phyloP scores from a whole-genome alignment of 2,888 invertebrate species.

The Anthoptus insignis region DNA sequence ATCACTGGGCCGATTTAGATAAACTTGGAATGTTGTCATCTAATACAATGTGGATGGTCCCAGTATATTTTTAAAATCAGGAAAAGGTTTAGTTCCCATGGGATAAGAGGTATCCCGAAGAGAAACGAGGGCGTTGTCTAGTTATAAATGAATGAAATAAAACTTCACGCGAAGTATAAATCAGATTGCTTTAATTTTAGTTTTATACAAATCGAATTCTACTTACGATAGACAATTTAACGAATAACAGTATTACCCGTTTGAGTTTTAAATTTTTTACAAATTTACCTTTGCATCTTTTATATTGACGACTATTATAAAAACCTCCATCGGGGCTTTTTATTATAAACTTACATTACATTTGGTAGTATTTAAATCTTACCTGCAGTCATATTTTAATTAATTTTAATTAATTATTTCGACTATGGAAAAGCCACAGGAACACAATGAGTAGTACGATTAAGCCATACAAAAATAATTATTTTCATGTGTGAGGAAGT shows the following conservation, averaged over 20 bases:
- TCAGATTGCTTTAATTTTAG: slow-evolving; percentile 87
- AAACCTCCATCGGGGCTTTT: slow-evolving; percentile 85
- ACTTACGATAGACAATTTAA: slow-evolving; percentile 86
- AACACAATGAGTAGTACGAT: slow-evolving; percentile 73
- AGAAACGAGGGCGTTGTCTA: too few species aligned
- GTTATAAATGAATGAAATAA: slow-evolving; percentile 68
- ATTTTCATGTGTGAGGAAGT: slow-evolving; percentile 43
- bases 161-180: slow-evolving; percentile 80
- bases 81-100: too few species aligned
- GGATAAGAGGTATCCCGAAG: too few species aligned
- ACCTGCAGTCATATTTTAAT: slow-evolving; percentile 79
- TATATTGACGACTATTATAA: slow-evolving; percentile 79
- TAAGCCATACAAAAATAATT: slow-evolving; percentile 55
- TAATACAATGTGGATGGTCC: too few species aligned
- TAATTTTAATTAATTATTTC: slow-evolving; percentile 71
- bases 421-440: slow-evolving; percentile 76
- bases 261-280: slow-evolving; percentile 75
- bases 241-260: slow-evolving; percentile 85
- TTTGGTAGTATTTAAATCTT: slow-evolving; percentile 70
- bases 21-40: too few species aligned
- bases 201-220: slow-evolving; percentile 88
- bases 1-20: too few species aligned
- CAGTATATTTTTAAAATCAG: too few species aligned
- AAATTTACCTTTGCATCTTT: slow-evolving; percentile 84
- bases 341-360: slow-evolving; percentile 84